Evolutionary conservation across 2,888 invertebrate species (phyloP), one percentile per base, ranked within the genome.

Genomic region (Mantis religiosa): DNA sequence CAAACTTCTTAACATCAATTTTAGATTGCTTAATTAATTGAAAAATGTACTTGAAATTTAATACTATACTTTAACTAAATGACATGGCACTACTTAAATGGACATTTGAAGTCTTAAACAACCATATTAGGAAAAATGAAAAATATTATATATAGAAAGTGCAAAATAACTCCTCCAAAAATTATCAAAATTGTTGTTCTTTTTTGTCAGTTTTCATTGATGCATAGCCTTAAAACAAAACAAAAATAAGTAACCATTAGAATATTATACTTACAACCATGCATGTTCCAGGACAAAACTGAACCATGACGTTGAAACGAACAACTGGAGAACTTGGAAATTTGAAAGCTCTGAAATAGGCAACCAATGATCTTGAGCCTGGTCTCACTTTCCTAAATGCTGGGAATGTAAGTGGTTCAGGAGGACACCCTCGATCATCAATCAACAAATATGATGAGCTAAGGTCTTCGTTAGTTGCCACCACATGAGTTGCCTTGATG

Each of bases 241-340:
- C n/a, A 30, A 12, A 1, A 41, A 41, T 41, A 1, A 12, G 41
- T 41, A 41, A 41, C 41, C 41, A 41, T 41, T 9, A 83, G 4
- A 41, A 12, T 41, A 28, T 14, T 47, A 20, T 34, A 89, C 88
- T 93, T 92, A 96, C 96, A 91, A 95, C 94, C 28, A 94, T 94
- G 92, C 98, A 98, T 90, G 94, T 94, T 2, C 94, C 93, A n/a
- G 95, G 94, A 92, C 98, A 98, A 92, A 97, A 97, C 90, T 96
- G 96, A 20, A 98, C 96, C 93, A 97, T 96, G 2, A 97, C 96
- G 91, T 96, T 96, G 92, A 98, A 98, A 90, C 96, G 94, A 0
- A 98, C 97, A 9, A 97, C 95, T 54, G 97, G 96, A n/a, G 97
- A 97, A 20, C 96, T 96, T 0, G 97, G 96, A 93, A 98, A 98